Percentiles rank a stretch among this genome's conserved stretches.
phyloP scores from a whole-genome alignment of 2,113 vertebrate species.

The Egretta garzetta region DNA sequence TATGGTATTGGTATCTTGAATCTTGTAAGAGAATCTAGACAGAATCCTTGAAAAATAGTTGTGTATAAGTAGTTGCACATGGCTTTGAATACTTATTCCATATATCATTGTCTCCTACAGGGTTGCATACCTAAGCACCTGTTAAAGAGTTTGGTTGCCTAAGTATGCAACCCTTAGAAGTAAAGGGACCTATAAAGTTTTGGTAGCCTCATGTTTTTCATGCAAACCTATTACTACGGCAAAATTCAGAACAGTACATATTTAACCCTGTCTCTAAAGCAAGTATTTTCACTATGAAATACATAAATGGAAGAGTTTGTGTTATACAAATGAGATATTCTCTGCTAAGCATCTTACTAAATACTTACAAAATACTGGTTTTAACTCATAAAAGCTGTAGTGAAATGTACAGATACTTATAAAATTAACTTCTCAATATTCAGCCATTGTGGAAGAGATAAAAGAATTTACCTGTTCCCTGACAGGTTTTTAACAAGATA shows the following conservation, averaged over 20 bases:
- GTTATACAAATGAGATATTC: neutral
- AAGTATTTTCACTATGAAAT: neutral
- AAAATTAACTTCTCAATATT: neutral
- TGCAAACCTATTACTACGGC: neutral
- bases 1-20: neutral
- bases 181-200: neutral
- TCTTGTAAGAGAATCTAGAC: neutral
- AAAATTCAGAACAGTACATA: neutral
- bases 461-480: neutral
- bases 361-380: neutral
- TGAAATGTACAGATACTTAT: neutral
- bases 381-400: neutral
- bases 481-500: neutral
- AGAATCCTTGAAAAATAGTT: neutral
- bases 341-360: neutral
- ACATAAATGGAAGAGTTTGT: neutral
- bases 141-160: neutral
- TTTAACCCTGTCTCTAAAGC: neutral
- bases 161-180: neutral
- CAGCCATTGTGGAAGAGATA: neutral
- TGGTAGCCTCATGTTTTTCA: neutral
- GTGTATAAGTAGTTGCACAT: neutral
- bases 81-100: neutral
- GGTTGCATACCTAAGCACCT: neutral
- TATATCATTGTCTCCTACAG: neutral